phyloP scores from a whole-genome alignment of 2,113 vertebrate species.

The Spheniscus mendiculus region DNA sequence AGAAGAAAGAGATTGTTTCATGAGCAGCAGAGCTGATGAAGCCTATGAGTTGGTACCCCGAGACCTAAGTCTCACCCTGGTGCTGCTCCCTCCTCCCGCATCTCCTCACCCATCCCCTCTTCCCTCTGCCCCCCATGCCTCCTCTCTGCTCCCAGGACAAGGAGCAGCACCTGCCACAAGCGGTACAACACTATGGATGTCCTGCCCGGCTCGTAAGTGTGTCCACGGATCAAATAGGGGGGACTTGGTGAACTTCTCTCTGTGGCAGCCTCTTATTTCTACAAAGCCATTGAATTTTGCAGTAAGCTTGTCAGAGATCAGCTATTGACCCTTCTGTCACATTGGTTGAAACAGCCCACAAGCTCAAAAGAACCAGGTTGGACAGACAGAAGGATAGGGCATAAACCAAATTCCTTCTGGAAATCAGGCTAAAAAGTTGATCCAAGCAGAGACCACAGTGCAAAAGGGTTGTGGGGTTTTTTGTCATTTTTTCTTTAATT shows the following conservation, averaged over 20 bases:
- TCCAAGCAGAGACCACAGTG: neutral
- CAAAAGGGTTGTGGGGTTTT: neutral
- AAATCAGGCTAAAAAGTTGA: neutral
- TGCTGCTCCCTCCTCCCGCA: rapidly evolving
- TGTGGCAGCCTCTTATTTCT: neutral
- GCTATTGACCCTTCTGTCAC: neutral
- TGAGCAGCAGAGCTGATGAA: neutral
- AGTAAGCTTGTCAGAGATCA: neutral
- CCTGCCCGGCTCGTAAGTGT: rapidly evolving
- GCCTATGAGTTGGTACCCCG: rapidly evolving
- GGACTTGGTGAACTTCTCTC: neutral
- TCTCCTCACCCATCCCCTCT: neutral
- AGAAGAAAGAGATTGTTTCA: neutral
- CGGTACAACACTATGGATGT: rapidly evolving
- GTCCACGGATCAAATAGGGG: rapidly evolving
- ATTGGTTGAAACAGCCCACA: neutral
- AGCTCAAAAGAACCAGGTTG: neutral
- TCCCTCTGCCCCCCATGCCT: neutral
- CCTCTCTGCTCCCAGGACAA: neutral
- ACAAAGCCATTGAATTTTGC: neutral
- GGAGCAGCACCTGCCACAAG: neutral
- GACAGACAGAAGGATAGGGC: neutral
- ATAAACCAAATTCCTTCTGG: neutral
- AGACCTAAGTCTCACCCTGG: neutral
- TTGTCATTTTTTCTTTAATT: neutral